Base-by-base conservation (phyloP, 2,113 vertebrate species). In the Rhinichthys klamathensis region DNA sequence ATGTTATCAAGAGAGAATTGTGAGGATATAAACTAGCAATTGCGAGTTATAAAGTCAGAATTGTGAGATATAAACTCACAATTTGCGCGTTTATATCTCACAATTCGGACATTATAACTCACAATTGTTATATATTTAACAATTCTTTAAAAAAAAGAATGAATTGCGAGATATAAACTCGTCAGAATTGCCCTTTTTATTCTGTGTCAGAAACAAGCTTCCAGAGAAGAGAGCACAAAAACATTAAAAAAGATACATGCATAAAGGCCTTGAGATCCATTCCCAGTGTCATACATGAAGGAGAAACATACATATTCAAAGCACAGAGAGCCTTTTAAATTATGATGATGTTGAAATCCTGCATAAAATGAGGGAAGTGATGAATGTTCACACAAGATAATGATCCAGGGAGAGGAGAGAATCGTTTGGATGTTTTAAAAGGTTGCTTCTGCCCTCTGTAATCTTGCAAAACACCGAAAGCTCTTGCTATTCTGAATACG, bases 381-480 rank as follows among this genome's bases (percentile, higher is more conserved):
- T 83, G 61, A 80, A 84, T 81, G 60, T 84, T 83, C 78, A 81
- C 72, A 58, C 75, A 46, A 58, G 77, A 84, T 87, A 87, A 87
- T 84, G 69, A 84, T 83, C 82, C 70, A 80, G 82, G 60, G 77
- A 84, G 83, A 74, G 82, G 27, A 65, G 81, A 84, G 61, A 58
- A 75, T 18, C 16, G 16, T 12, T 13, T 74, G 67, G 41, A 61
- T 84, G 41, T 67, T 69, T 81, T 27, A 76, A 81, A 81, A 69
- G 80, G 61, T 81, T 70, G 51, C 63, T 25, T 84, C 46, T 61
- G 54, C 25, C 3, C 80, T 32, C 61, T 54, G 61, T 67, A 81
- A 81, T 81, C 61, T 69, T 32, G 61, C 80, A 69, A 81, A 81
- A 69, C 80, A 81, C 61, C 18, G 27, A 69, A 65, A 54, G 61